Base-by-base conservation (phyloP, 2,113 vertebrate species). In the Ornithorhynchus anatinus region DNA sequence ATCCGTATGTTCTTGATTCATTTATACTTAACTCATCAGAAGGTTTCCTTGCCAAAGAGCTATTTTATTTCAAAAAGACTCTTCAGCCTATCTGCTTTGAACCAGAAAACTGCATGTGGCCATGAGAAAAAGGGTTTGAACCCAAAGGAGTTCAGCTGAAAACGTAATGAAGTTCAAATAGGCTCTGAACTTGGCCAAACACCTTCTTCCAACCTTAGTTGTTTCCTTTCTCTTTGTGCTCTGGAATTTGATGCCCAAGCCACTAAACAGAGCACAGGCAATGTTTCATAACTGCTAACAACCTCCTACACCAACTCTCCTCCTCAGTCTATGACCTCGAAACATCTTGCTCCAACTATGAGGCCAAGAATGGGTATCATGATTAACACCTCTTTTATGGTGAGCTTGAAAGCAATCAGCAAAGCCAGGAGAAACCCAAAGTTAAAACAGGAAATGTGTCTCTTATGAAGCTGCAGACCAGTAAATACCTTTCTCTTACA, bases 221-320 rank as follows among this genome's bases (percentile, higher is more conserved):
- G n/a, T n/a, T n/a, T n/a, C n/a, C n/a, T n/a, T n/a, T n/a, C 45
- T 48, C 29, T 29, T 5, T 48, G 29, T 7, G 25, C 23, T 23
- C 25, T 27, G 19, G 48, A 47, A 56, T 47, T 67, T 65, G 40
- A 53, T 66, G 54, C 69, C 31, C 47, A 77, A 45, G 51, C 65
- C 37, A 23, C 69, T 85, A 69, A 79, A 73, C 19, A 59, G 3
- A 84, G 48, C 39, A 38, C 23, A 51, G 58, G 59, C 61, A 78
- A 58, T 52, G 52, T 59, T 81, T 52, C 48, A 31, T 36, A 44
- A 62, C 35, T 59, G 33, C 45, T 43, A 88, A 67, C 9, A 69
- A 69, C 22, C 14, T 69, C 37, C 71, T n/a, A n/a, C n/a, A n/a
- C n/a, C 74, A 89, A 82, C 73, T 64, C 60, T 75, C 43, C 79